Percentiles rank a stretch among this genome's conserved stretches.
These are phyloP conservation scores for Drosophila athabasca DNA, from an alignment of 1,140 invertebrate species.

Conservation along the genomic window DNA sequence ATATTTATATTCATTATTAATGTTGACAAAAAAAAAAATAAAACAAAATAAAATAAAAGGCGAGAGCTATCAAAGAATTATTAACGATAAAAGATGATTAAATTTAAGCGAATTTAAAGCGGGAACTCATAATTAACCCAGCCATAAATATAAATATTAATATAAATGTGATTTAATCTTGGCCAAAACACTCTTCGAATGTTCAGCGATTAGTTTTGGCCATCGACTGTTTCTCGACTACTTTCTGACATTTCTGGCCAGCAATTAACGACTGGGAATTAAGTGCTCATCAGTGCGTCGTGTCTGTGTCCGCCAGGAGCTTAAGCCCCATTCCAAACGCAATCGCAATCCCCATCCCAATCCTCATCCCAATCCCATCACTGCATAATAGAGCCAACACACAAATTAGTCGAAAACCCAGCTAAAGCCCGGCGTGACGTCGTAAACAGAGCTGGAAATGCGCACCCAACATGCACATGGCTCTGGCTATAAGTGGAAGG, in stretches of 20 bases:
- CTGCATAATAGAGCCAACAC: constrained; percentile 69
- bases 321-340: constrained; percentile 8
- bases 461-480: constrained; percentile 57
- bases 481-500: constrained; percentile 1
- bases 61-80: constrained; percentile 30
- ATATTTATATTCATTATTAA: constrained; percentile 63
- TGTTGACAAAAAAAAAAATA: constrained; percentile 38
- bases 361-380: constrained; percentile 27
- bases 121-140: constrained; percentile 35
- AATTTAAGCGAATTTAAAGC: constrained; percentile 42
- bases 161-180: too few relatives aligned
- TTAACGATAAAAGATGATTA: constrained; percentile 48
- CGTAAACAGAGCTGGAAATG: constrained; percentile 76
- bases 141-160: constrained; percentile 22
- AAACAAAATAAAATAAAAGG: not conserved
- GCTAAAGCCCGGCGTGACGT: constrained; percentile 50
- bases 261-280: constrained; percentile 66
- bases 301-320: constrained; percentile 32
- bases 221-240: too few relatives aligned
- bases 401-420: constrained; percentile 68
- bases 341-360: not conserved
- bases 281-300: constrained; percentile 59
- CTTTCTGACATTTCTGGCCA: constrained; percentile 14
- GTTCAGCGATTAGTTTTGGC: too few relatives aligned
- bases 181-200: too few relatives aligned